These are phyloP conservation scores for Achroia grisella DNA, from an alignment of 1,140 invertebrate species.

Conservation along the genomic window DNA sequence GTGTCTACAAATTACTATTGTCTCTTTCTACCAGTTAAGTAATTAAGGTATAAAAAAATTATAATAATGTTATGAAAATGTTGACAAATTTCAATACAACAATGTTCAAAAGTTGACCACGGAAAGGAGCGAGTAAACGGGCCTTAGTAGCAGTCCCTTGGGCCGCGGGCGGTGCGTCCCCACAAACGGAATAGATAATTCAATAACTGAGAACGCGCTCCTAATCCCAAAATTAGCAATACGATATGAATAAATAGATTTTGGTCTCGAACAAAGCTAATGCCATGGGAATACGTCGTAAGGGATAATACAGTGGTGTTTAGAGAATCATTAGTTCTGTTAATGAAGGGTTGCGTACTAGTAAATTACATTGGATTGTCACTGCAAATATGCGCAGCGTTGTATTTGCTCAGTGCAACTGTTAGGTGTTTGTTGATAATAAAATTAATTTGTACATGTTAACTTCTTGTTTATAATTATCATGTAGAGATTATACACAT, in stretches of 20 bases:
- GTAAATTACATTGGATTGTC: constrained; percentile 11
- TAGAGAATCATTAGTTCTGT: constrained; percentile 47
- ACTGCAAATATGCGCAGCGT: constrained; percentile 6
- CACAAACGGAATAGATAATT: constrained; percentile 69
- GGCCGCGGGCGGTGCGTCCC: constrained; percentile 30
- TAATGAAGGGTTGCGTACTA: constrained; percentile 54
- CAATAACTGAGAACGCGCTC: constrained; percentile 62
- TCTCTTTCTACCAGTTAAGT: too few species aligned
- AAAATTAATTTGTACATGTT: too few species aligned
- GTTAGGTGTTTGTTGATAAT: neutral
- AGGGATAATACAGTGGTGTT: constrained; percentile 36
- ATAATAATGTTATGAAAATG: too few species aligned
- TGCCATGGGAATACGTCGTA: constrained; percentile 50
- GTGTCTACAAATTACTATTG: too few species aligned
- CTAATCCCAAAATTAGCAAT: constrained; percentile 70
- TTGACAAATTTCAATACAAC: too few species aligned
- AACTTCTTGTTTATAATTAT: too few species aligned
- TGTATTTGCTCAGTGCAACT: constrained; percentile 1
- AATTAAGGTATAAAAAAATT: too few species aligned
- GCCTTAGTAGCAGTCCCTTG: constrained; percentile 27
- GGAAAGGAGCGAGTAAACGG: constrained; percentile 7
- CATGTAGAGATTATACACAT: too few species aligned
- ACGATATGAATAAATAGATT: constrained; percentile 73
- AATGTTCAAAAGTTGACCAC: neutral
- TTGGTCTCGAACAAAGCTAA: constrained; percentile 58